These are phyloP conservation scores for Oxyteleia sp. DNA, from an alignment of 2,888 invertebrate genomes.

Conservation along the genomic window DNA sequence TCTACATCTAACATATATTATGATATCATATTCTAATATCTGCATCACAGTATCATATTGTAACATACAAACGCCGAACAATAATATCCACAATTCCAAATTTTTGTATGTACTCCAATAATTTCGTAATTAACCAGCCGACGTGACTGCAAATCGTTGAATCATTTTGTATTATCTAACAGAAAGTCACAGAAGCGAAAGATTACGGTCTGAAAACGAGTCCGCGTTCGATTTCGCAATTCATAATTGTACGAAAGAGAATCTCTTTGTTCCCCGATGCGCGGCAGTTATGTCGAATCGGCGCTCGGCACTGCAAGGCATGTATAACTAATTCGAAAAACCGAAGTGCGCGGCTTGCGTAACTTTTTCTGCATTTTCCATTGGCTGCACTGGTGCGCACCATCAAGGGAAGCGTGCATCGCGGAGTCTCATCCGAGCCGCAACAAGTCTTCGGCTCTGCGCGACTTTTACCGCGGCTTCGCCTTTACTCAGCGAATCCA, in stretches of 20 bases:
- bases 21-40: too few species aligned
- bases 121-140: too few species aligned
- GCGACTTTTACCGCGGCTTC: conserved; percentile 57
- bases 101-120: too few species aligned
- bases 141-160: too few species aligned
- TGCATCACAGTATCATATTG: too few species aligned
- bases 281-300: conserved; percentile 25
- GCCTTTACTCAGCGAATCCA: conserved; percentile 33
- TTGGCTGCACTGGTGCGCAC: conserved; percentile 56
- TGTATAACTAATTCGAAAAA: conserved; percentile 58
- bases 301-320: conserved; percentile 27
- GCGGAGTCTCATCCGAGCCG: conserved; percentile 48
- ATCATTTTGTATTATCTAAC: too few species aligned
- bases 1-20: too few species aligned
- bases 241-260: conserved; percentile 25
- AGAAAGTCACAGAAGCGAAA: too few species aligned
- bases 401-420: conserved; percentile 57
- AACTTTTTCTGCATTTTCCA: conserved; percentile 65
- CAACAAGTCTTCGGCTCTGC: conserved; percentile 43
- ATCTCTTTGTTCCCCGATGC: conserved; percentile 50
- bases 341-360: conserved; percentile 51
- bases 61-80: too few species aligned
- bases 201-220: not conserved
- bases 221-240: conserved; percentile 8
- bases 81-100: too few species aligned